phyloP scores from a whole-genome alignment of 2,113 vertebrate species.

The Notiomystis cincta region DNA sequence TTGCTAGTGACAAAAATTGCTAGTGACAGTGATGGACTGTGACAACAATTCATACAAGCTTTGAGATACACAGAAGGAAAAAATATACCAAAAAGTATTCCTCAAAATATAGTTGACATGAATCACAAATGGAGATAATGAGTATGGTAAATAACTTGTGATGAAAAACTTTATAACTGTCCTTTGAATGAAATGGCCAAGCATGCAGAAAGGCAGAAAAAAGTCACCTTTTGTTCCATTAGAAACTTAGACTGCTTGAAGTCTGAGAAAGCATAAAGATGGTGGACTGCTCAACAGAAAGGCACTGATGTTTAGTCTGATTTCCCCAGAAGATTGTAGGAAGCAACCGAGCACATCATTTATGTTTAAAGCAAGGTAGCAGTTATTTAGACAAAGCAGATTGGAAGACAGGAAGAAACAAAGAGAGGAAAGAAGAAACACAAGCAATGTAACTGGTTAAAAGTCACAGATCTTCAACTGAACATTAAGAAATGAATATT shows the following conservation, averaged over 20 bases:
- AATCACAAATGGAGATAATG: neutral
- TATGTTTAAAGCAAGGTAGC: constrained; percentile 72
- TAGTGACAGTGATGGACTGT: neutral
- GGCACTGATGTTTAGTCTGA: constrained; percentile 90
- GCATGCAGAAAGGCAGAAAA: constrained; percentile 78
- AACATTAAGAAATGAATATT: neutral
- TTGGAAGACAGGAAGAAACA: constrained; percentile 58
- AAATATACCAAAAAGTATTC: neutral
- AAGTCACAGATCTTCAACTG: constrained; percentile 45
- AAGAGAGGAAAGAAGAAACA: constrained; percentile 72
- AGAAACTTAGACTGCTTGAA: constrained; percentile 98
- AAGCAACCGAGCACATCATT: constrained; percentile 67
- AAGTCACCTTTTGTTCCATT: constrained; percentile 91
- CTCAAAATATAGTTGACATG: neutral
- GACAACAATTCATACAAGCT: neutral
- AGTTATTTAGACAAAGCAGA: constrained; percentile 71
- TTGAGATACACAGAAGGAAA: neutral
- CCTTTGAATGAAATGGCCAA: constrained; percentile 53
- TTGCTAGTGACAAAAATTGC: neutral
- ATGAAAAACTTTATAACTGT: constrained; percentile 15
- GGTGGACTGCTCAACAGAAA: constrained; percentile 96
- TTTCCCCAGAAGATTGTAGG: constrained; percentile 73
- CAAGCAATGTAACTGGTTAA: constrained; percentile 72
- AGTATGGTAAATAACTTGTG: constrained; percentile 15
- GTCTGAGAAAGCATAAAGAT: constrained; percentile 99